These are phyloP conservation scores for Formicarius rufipectus DNA, from an alignment of 2,113 vertebrate genomes.

Conservation along the genomic window DNA sequence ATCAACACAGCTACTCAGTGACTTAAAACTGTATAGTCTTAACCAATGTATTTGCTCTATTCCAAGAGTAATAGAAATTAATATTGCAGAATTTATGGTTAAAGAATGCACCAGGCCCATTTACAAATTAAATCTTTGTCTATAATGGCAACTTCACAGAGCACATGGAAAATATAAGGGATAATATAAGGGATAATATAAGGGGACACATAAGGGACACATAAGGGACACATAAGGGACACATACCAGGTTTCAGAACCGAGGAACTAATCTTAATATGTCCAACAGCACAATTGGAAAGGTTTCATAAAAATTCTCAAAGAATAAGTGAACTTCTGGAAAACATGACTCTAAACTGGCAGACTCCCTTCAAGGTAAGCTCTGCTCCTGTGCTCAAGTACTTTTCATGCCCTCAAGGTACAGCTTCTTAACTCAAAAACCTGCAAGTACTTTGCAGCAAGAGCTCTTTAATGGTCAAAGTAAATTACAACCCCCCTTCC, in stretches of 20 bases:
- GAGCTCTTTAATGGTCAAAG: not conserved
- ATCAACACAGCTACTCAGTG: not conserved
- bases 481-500: not conserved
- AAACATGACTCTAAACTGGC: not conserved
- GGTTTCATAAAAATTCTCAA: not conserved
- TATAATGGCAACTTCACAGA: not conserved
- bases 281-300: not conserved
- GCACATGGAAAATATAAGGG: conserved; percentile 23
- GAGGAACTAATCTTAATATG: not conserved
- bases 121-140: not conserved
- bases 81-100: not conserved
- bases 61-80: not conserved
- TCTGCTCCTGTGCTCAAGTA: not conserved
- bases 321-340: not conserved
- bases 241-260: not conserved
- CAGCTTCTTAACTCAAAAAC: not conserved
- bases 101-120: not conserved
- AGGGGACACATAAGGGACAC: no score
- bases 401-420: not conserved
- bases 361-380: not conserved
- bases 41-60: not conserved
- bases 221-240: not conserved
- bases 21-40: not conserved
- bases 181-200: no score
- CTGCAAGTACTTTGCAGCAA: not conserved